These are phyloP conservation scores for Dicentrarchus labrax DNA, from an alignment of 2,113 vertebrate species.

Conservation along the genomic window DNA sequence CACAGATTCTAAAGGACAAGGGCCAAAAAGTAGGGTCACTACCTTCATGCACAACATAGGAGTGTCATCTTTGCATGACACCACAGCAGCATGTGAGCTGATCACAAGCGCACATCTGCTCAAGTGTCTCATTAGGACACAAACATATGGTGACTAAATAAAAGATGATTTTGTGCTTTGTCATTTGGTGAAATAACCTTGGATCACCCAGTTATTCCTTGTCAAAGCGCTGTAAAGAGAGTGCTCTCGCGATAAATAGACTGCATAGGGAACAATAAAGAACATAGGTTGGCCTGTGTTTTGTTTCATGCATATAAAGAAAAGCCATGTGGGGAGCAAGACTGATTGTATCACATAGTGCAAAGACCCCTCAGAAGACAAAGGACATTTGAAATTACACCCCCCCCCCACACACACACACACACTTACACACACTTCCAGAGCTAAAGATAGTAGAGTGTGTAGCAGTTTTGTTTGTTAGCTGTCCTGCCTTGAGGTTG, in stretches of 20 bases:
- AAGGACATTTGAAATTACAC: slow-evolving; percentile 61
- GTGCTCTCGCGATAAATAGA: slow-evolving; percentile 64
- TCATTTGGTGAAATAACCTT: not conserved
- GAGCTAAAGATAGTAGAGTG: slow-evolving; percentile 34
- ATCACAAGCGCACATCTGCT: not conserved
- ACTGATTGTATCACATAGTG: slow-evolving; percentile 90
- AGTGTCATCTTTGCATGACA: not conserved
- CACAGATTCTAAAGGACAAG: not conserved
- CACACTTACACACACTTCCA: slow-evolving; percentile 1
- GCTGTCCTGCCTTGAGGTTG: slow-evolving; percentile 30
- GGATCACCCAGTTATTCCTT: slow-evolving; percentile 45
- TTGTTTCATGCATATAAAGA: slow-evolving; percentile 87
- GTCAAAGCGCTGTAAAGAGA: slow-evolving; percentile 26
- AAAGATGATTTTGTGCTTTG: not conserved
- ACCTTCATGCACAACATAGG: not conserved
- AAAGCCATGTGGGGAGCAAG: slow-evolving; percentile 85
- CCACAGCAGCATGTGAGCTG: not conserved
- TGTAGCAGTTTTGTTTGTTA: slow-evolving; percentile 9
- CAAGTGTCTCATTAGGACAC: not conserved
- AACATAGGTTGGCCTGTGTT: slow-evolving; percentile 83
- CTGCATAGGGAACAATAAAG: slow-evolving; percentile 87
- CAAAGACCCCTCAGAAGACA: slow-evolving; percentile 89
- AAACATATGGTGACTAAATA: not conserved
- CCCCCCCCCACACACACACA: not conserved
- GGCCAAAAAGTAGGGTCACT: not conserved